phyloP scores from a whole-genome alignment of 2,113 vertebrate genomes.

The Hippoglossus stenolepis region DNA sequence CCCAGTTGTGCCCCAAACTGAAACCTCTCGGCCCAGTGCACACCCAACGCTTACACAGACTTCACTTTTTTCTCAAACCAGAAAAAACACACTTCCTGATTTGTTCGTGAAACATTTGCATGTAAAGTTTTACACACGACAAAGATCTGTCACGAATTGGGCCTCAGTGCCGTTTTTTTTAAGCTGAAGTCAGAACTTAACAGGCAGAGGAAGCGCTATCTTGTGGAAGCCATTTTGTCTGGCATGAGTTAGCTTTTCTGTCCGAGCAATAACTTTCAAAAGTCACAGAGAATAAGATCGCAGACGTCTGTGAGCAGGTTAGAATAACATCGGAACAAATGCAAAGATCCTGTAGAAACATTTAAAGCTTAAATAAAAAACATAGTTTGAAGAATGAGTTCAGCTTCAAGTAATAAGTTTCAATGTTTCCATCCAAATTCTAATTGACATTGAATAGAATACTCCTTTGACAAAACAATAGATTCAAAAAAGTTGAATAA shows the following conservation, averaged over 20 bases:
- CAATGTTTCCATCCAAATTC: neutral
- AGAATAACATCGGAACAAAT: neutral
- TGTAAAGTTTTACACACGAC: neutral
- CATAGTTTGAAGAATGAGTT: neutral
- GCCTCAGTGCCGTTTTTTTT: neutral
- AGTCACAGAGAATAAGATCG: neutral
- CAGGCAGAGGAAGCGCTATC: constrained; percentile 51
- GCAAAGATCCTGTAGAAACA: neutral
- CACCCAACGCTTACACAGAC: constrained; percentile 1
- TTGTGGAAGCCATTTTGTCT: constrained; percentile 81
- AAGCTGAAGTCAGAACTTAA: constrained; percentile 1
- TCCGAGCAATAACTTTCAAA: neutral
- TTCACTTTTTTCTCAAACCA: neutral
- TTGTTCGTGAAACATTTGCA: constrained; percentile 44
- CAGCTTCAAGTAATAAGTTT: neutral
- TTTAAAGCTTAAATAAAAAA: neutral
- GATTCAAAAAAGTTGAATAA: neutral
- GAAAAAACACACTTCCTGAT: constrained; percentile 71
- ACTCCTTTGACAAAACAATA: neutral
- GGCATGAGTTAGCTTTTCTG: constrained; percentile 81
- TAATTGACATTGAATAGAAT: neutral
- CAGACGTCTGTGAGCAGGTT: neutral
- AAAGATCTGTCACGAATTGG: too few species aligned
- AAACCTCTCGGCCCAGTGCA: constrained; percentile 33
- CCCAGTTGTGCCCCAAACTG: constrained; percentile 27